phyloP scores from a whole-genome alignment of 2,113 vertebrate species.

The cattle (Bos taurus) region ARS-UCD2.0 NC_037350.1:41250001-41250500 shows the following conservation, averaged over 20 bases:
- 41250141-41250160: neutral
- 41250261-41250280: accelerated
- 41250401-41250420: neutral
- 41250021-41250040: neutral
- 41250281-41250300: neutral
- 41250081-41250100: neutral
- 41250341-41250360: neutral
- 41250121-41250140: neutral
- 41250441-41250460: neutral
- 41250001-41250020: neutral
- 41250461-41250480: neutral
- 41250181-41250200: neutral
- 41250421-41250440: neutral
- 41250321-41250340: too few species aligned
- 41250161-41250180: neutral
- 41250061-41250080: neutral
- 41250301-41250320: neutral
- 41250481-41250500: neutral
- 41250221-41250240: neutral
- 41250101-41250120: neutral
- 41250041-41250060: neutral
- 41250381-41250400: neutral
- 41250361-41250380: neutral
- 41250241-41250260: neutral
- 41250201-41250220: neutral